Conservation (phyloP, 1,140 invertebrate species). For the Nilaparvata lugens region DNA sequence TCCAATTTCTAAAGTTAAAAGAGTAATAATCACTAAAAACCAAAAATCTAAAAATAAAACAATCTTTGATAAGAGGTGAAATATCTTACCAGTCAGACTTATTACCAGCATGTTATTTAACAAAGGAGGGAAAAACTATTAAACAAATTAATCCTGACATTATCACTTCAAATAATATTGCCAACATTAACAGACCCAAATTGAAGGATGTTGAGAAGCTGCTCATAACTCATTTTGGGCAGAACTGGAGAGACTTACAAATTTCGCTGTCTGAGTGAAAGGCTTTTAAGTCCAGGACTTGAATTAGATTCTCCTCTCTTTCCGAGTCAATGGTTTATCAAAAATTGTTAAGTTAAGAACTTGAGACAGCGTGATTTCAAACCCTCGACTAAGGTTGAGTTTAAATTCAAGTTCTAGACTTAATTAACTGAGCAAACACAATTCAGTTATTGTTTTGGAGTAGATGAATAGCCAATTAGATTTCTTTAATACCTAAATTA, state of each 20-base stretch:
- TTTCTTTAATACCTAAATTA: too few species aligned
- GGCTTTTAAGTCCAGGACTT: too few species aligned
- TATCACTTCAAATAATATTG: neutral
- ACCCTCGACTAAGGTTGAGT: too few species aligned
- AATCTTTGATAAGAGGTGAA: neutral
- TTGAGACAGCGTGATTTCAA: too few species aligned
- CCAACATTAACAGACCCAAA: neutral
- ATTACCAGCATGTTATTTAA: neutral
- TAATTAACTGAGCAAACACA: too few species aligned
- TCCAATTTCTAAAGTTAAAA: constrained; percentile 17
- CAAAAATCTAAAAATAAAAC: neutral
- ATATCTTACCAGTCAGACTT: neutral
- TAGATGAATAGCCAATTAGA: too few species aligned
- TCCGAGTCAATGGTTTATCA: too few species aligned
- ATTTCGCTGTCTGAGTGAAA: too few species aligned
- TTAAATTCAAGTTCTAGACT: too few species aligned
- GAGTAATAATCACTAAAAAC: constrained; percentile 15
- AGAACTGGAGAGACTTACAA: neutral
- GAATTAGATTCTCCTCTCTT: too few species aligned
- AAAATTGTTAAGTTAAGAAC: too few species aligned
- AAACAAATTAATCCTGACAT: neutral
- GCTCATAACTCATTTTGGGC: neutral
- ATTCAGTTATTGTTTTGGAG: too few species aligned
- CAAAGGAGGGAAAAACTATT: neutral
- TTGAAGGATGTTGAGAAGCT: neutral